Evolutionary conservation across 2,888 invertebrate genomes (phyloP).

Genomic region (Eurois occulta): DNA sequence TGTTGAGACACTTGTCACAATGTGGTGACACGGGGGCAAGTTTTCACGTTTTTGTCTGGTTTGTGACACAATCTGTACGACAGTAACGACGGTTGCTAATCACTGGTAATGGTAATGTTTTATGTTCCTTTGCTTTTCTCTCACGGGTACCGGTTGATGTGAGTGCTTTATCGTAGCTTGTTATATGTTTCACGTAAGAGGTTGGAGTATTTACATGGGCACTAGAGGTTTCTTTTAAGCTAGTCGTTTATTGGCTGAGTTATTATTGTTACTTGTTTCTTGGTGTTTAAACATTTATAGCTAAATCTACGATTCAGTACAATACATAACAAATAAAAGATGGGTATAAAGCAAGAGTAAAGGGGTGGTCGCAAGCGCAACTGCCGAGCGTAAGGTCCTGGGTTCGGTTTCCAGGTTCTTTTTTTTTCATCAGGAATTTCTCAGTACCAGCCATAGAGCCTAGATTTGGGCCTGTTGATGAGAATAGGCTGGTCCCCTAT

Average conservation of each 20-base stretch:
- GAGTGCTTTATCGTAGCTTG: conserved; percentile 23
- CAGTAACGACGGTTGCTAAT: conserved; percentile 11
- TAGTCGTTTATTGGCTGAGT: not conserved
- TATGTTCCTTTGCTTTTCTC: conserved; percentile 38
- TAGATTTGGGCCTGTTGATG: not conserved
- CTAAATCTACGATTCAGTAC: not conserved
- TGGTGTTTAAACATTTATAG: not conserved
- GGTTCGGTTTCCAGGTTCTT: not conserved
- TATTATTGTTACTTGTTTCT: not conserved
- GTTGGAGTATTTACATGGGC: not conserved
- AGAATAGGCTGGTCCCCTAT: not conserved
- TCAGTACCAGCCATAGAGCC: not conserved
- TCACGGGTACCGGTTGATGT: conserved; percentile 30
- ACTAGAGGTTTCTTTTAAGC: not conserved
- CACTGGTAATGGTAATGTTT: conserved; percentile 35
- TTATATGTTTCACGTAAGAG: conserved; percentile 32
- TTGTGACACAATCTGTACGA: conserved; percentile 42
- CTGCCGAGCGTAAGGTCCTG: not conserved
- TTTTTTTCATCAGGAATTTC: not conserved
- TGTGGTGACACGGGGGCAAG: conserved; percentile 37
- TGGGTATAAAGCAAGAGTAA: not conserved
- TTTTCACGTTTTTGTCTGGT: conserved; percentile 52
- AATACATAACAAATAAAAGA: not conserved
- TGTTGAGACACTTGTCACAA: not conserved
- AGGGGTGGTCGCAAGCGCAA: not conserved